A percentile compares a stretch with the other conserved stretches of the same genome.
Evolutionary conservation across 2,888 invertebrate genomes (phyloP).

Genomic region (Drosophila paranaensis): DNA sequence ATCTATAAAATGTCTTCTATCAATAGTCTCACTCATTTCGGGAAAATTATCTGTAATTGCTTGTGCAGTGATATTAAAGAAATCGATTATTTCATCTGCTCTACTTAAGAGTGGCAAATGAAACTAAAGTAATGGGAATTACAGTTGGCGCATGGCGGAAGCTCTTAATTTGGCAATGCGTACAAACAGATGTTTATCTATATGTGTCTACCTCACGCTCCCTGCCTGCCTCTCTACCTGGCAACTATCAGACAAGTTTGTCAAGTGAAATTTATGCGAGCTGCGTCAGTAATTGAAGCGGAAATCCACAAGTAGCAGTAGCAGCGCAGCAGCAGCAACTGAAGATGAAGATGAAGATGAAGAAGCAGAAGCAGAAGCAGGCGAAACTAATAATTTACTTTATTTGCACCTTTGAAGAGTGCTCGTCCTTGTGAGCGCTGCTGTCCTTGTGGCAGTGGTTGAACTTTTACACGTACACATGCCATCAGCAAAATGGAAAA

Average conservation of each 20-base stretch:
- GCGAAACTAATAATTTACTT: conserved; percentile 77
- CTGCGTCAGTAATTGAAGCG: conserved; percentile 72
- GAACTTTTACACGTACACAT: conserved; percentile 76
- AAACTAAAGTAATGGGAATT: conserved; percentile 29
- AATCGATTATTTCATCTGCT: conserved; percentile 16
- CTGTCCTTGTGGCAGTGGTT: conserved; percentile 47
- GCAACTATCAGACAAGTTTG: conserved; percentile 70
- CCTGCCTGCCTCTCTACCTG: not conserved
- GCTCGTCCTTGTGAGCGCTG: conserved; percentile 28
- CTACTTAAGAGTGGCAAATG: no score
- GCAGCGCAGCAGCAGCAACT: conserved; percentile 16
- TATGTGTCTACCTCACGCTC: not conserved
- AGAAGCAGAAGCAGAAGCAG: conserved; percentile 11
- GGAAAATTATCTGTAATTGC: not conserved
- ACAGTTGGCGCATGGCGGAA: conserved; percentile 43
- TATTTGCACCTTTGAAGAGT: conserved; percentile 79
- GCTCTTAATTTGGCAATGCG: conserved; percentile 69
- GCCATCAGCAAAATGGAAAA: conserved; percentile 77
- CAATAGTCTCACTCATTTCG: not conserved
- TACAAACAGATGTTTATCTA: conserved; percentile 34
- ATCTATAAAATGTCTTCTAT: not conserved
- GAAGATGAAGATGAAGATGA: conserved; percentile 17
- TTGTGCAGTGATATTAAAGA: not conserved
- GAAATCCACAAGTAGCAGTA: conserved; percentile 75
- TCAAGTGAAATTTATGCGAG: conserved; percentile 79